Percentiles rank a stretch among this genome's conserved stretches.
Conservation (phyloP, 1,140 invertebrate species). For the Hestina assimilis region DNA sequence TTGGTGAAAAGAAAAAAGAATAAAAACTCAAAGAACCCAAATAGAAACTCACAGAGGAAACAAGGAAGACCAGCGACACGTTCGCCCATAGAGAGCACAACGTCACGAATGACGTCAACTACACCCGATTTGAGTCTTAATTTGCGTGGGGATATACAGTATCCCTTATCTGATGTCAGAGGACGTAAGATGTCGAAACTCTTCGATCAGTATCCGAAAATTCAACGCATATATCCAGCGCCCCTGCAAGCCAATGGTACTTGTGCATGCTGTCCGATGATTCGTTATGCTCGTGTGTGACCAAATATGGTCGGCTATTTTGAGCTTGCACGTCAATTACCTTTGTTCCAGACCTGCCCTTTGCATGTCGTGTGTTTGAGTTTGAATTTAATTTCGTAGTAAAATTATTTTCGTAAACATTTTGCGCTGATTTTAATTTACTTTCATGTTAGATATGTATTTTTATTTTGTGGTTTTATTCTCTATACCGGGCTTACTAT, state of each 20-base stretch:
- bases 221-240: conserved; percentile 86
- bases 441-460: conserved; percentile 1
- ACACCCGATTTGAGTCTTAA: conserved; percentile 61
- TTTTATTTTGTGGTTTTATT: not conserved
- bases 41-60: conserved; percentile 76
- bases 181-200: conserved; percentile 82
- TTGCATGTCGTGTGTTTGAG: conserved; percentile 65
- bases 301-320: conserved; percentile 49
- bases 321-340: conserved; percentile 60
- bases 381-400: conserved; percentile 48
- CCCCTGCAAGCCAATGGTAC: conserved; percentile 77
- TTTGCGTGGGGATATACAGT: conserved; percentile 55
- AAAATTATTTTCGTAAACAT: conserved; percentile 32
- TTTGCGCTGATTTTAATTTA: conserved; percentile 9
- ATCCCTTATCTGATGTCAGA: conserved; percentile 59
- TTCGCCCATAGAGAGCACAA: conserved; percentile 58
- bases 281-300: conserved; percentile 50
- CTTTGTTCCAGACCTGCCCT: conserved; percentile 44
- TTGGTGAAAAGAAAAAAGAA: conserved; percentile 77
- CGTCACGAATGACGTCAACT: conserved; percentile 40
- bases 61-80: conserved; percentile 62
- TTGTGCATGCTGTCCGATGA: conserved; percentile 56
- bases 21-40: conserved; percentile 79
- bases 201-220: conserved; percentile 86
- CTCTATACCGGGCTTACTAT: conserved; percentile 12